Evolutionary conservation across 2,113 vertebrate genomes (phyloP).

Genomic region (Lasiurus cinereus): DNA sequence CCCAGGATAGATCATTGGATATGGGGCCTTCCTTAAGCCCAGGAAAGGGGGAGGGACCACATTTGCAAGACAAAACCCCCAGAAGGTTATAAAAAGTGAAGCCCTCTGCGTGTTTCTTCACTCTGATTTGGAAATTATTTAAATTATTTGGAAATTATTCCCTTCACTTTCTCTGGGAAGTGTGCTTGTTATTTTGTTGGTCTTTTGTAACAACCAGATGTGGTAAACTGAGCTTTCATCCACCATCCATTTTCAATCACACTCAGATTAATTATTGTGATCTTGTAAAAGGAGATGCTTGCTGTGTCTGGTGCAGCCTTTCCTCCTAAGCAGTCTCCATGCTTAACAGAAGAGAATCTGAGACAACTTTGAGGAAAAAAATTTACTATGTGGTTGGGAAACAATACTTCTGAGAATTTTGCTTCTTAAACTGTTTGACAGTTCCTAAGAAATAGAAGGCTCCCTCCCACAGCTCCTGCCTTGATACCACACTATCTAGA

Average conservation of each 20-base stretch:
- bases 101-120: too few relatives aligned
- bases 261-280: constrained; percentile 33
- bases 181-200: too few relatives aligned
- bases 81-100: too few relatives aligned
- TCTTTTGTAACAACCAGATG: too few relatives aligned
- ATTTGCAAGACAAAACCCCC: too few relatives aligned
- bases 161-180: too few relatives aligned
- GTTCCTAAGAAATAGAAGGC: not conserved
- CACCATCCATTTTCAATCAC: not conserved
- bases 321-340: not conserved
- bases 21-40: too few relatives aligned
- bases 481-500: not conserved
- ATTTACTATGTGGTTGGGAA: not conserved
- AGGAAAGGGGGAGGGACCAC: too few relatives aligned
- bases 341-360: not conserved
- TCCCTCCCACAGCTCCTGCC: not conserved
- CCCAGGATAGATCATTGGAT: too few relatives aligned
- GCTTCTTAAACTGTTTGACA: constrained; percentile 5
- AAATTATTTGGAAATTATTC: too few relatives aligned
- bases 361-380: not conserved
- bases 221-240: not conserved
- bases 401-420: not conserved
- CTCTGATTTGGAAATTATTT: too few relatives aligned
- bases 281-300: not conserved
- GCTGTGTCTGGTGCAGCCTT: not conserved